Percentiles rank a stretch among this genome's conserved stretches.
Conservation (phyloP, 92 coral and sea anemone species). For the Phenganax subtilis region DNA sequence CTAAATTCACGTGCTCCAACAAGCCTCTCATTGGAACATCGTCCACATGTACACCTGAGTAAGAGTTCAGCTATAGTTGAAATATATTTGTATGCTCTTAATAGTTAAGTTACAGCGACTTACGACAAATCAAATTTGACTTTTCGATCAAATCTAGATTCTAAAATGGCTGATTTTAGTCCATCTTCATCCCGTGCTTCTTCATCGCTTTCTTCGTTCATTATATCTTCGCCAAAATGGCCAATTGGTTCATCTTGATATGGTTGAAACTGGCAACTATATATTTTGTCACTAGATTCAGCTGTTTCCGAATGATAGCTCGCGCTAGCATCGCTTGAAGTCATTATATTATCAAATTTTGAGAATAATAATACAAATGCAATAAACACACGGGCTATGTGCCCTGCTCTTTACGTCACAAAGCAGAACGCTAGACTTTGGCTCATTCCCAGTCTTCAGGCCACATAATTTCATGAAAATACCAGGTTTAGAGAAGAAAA, state of each 20-base stretch:
- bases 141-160: slow-evolving; percentile 4
- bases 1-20: not conserved
- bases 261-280: not conserved
- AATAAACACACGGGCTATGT: no score
- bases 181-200: slow-evolving; percentile 7
- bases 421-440: no score
- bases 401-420: no score
- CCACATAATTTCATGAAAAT: no score
- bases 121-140: not conserved
- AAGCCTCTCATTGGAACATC: not conserved
- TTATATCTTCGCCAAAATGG: slow-evolving; percentile 4
- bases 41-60: slow-evolving; percentile 6
- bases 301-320: slow-evolving; percentile 5
- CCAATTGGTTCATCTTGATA: slow-evolving; percentile 6
- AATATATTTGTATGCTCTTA: not conserved
- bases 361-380: not conserved
- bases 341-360: not conserved
- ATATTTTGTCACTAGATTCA: not conserved
- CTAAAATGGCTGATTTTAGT: not conserved
- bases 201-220: slow-evolving; percentile 2
- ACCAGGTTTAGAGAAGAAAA: no score
- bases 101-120: not conserved
- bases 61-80: not conserved
- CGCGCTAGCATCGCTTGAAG: not conserved
- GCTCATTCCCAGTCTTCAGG: no score